Percentiles rank a stretch among this genome's conserved stretches.
These are phyloP conservation scores for Apeltes quadracus DNA, from an alignment of 2,113 vertebrate species.

Conservation along the genomic window DNA sequence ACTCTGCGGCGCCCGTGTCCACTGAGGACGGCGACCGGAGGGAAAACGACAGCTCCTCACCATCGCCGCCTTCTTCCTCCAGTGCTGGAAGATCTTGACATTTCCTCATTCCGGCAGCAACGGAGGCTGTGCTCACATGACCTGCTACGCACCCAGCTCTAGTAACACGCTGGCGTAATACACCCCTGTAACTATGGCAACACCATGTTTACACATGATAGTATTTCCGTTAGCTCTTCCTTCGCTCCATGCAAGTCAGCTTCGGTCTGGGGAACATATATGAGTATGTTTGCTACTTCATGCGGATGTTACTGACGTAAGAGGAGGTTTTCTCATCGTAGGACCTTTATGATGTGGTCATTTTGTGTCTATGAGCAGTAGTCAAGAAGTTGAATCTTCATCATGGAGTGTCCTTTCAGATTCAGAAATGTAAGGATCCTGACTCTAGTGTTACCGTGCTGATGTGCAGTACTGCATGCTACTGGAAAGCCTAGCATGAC, in stretches of 20 bases:
- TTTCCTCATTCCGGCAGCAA: conserved; percentile 14
- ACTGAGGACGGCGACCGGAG: conserved; percentile 69
- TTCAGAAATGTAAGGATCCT: conserved; percentile 2
- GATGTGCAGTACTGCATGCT: background rate
- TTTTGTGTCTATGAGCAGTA: background rate
- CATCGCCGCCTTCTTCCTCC: conserved; percentile 59
- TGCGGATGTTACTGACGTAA: too few relatives aligned
- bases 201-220: conserved; percentile 44
- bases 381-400: background rate
- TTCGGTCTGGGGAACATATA: conserved; percentile 17
- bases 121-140: conserved; percentile 21
- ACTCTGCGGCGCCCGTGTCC: conserved; percentile 45
- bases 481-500: conserved; percentile 23
- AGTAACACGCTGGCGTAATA: conserved; percentile 30
- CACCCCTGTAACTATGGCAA: conserved; percentile 33
- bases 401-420: background rate
- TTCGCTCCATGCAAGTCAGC: background rate
- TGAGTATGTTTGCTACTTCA: too few relatives aligned
- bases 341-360: background rate
- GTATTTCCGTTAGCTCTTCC: background rate
- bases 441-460: background rate
- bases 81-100: conserved; percentile 63
- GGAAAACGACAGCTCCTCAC: conserved; percentile 69
- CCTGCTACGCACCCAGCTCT: conserved; percentile 32
- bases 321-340: background rate